Evolutionary conservation across 2,888 invertebrate genomes (phyloP).

Genomic region (Eristalinus sepulchralis): DNA sequence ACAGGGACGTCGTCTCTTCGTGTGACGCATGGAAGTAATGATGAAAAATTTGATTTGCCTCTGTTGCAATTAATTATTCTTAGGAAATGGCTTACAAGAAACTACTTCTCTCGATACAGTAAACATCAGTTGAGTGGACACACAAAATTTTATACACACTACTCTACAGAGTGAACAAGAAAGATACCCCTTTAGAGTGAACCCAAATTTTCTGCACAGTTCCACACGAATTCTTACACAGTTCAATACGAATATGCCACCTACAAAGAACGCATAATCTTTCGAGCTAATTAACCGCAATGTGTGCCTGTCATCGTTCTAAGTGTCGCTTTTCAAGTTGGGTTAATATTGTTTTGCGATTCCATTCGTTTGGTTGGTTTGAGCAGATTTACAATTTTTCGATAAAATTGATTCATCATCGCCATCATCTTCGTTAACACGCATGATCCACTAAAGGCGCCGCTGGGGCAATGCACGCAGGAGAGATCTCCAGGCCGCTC

Average conservation of each 20-base stretch:
- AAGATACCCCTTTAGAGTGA: background rate
- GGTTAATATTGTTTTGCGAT: background rate
- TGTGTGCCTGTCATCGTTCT: conserved; percentile 7
- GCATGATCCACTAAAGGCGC: too few relatives aligned
- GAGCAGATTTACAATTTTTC: too few relatives aligned
- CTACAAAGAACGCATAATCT: background rate
- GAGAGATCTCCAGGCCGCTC: too few relatives aligned
- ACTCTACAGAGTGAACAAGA: background rate
- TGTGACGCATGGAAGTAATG: too few relatives aligned
- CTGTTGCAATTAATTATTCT: too few relatives aligned
- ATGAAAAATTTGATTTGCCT: too few relatives aligned
- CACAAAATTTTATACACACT: background rate
- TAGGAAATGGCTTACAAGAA: too few relatives aligned
- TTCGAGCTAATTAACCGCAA: background rate
- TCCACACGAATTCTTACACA: background rate
- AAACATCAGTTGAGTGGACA: background rate
- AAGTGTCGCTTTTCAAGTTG: background rate
- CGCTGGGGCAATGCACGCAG: too few relatives aligned
- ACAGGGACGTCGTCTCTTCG: too few relatives aligned
- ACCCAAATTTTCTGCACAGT: background rate
- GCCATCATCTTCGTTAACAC: too few relatives aligned
- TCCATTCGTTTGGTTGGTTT: background rate
- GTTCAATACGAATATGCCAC: background rate
- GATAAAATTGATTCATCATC: too few relatives aligned
- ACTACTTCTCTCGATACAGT: background rate